Base-by-base conservation (phyloP, 2,888 invertebrate genomes). In the Ectemnius cavifrons region DNA sequence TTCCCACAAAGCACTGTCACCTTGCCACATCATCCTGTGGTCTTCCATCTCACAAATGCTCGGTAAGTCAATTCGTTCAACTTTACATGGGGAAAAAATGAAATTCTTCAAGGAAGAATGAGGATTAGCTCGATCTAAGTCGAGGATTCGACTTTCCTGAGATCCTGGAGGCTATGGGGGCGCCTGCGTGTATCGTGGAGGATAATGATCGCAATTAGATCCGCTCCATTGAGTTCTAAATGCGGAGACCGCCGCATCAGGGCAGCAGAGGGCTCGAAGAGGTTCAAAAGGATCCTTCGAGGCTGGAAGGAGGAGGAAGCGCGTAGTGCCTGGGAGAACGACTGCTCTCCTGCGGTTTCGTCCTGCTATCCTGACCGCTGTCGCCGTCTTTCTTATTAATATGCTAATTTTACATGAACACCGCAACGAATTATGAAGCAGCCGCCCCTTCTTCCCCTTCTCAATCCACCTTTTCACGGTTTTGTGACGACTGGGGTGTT, bases 141-240 rank as follows among this genome's bases (percentile, higher is more conserved):
- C 2, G 23, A 23, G 23, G 23, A 23, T 23, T 23, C 3, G 23
- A 23, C 2, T 23, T 23, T 23, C 2, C 23, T 23, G 37, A 37
- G 37, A 8, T 37, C 37, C 8, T 37, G 11, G 37, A 37, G 11
- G 37, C 37, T 11, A 6, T 11, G 8, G 37, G 37, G 37, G 8
- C 37, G 0, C 8, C 8, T 37, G 37, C 37, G 37, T 11, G 37
- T 11, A 2, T 37, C 37, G 37, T 6, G 8, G 37, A 67, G 73
- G 60, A 73, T 79, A 83, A 82, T 82, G 81, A 83, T 78, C 67
- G 73, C 86, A 89, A 91, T 90, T 89, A 89, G 89, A 89, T 88
- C 79, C 89, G 89, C 90, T 90, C 86, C 88, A 90, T 89, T 86
- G 90, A 90, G 88, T 91, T 91, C 90, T 91, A 91, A 90, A 91